A percentile compares a stretch with the other conserved stretches of the same genome.
Evolutionary conservation across 30 jellyfish, hydroid and myxozoan species (phyloP).

Genomic region (Mastigias papua): DNA sequence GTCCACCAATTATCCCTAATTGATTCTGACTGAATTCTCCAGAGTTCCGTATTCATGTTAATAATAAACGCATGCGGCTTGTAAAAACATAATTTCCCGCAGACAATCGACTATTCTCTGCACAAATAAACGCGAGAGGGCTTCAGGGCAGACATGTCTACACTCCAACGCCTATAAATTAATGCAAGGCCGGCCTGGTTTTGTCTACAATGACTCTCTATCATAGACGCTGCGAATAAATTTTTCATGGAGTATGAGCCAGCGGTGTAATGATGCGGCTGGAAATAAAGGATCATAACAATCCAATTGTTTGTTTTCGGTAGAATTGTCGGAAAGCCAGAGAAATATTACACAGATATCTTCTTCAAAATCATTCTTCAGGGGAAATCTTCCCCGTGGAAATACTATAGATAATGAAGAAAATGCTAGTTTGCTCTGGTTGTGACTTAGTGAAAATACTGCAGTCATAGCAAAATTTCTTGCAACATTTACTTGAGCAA

Average conservation of each 20-base stretch:
- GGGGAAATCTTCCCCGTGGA: no score
- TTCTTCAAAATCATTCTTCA: no score
- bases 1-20: neutral
- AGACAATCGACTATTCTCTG: slow-evolving; percentile 10
- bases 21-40: neutral
- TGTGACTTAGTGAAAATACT: no score
- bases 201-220: neutral
- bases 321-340: no score
- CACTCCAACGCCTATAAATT: slow-evolving; percentile 1
- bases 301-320: neutral
- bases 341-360: no score
- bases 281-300: no score
- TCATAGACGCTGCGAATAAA: slow-evolving; percentile 12
- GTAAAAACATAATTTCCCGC: slow-evolving; percentile 10
- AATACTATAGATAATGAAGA: no score
- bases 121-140: neutral
- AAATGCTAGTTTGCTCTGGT: no score
- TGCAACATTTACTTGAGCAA: no score
- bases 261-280: neutral
- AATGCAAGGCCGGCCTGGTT: neutral
- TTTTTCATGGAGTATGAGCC: neutral
- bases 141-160: neutral
- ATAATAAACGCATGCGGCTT: slow-evolving; percentile 34
- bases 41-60: neutral
- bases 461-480: no score